Percentiles rank a stretch among this genome's conserved stretches.
phyloP scores from a whole-genome alignment of 2,797 vertebrate genomes.

The Danio aesculapii region DNA sequence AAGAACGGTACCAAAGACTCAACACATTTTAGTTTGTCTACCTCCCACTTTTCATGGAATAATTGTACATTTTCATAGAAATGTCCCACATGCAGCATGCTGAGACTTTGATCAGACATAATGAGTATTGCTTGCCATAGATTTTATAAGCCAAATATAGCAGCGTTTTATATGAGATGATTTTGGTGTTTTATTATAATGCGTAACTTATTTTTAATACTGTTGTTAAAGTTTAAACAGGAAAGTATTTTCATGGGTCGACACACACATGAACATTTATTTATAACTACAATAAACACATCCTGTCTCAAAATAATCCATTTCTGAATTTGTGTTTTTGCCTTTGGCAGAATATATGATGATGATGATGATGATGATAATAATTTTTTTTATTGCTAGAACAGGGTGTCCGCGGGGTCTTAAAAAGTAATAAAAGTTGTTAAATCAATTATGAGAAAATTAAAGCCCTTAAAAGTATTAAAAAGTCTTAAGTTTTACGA shows the following conservation, averaged over 20 bases:
- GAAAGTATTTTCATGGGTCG: conserved; percentile 22
- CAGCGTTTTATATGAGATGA: conserved; percentile 45
- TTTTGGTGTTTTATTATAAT: conserved; percentile 50
- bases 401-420: too few species aligned
- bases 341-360: neutral
- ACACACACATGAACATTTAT: neutral
- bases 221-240: conserved; percentile 19
- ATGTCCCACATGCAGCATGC: neutral
- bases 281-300: conserved; percentile 25
- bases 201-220: conserved; percentile 63
- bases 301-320: neutral
- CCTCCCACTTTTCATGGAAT: conserved; percentile 26
- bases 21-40: neutral
- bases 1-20: conserved; percentile 43
- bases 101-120: neutral
- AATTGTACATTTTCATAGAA: neutral
- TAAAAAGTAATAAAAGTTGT: too few species aligned
- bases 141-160: conserved; percentile 54
- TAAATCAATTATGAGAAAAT: too few species aligned
- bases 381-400: neutral
- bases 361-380: too few species aligned
- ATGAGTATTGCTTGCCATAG: conserved; percentile 15
- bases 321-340: neutral
- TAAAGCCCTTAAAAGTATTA: too few species aligned
- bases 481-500: too few species aligned